A percentile compares a stretch with the other conserved stretches of the same genome.
These are phyloP conservation scores for Vulpes lagopus DNA, from an alignment of 2,113 vertebrate species.

Conservation along the genomic window DNA sequence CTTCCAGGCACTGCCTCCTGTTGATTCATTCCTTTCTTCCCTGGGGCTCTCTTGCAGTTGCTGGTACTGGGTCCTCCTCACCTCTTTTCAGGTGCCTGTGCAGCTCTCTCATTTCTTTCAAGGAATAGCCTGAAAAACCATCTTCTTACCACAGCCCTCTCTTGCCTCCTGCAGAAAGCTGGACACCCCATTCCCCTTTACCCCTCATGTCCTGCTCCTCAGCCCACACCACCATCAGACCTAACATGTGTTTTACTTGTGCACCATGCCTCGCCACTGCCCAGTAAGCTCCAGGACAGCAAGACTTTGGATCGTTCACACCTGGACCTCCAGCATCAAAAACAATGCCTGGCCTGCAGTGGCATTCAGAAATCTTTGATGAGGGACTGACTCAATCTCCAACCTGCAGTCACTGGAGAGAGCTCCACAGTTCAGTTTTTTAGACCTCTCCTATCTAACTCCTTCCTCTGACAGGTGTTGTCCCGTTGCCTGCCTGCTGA, in stretches of 20 bases:
- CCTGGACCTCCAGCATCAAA: neutral
- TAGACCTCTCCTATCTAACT: neutral
- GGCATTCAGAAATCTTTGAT: neutral
- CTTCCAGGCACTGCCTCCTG: neutral
- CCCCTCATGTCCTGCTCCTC: neutral
- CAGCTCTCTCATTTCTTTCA: neutral
- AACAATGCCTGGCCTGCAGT: neutral
- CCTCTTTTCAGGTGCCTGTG: neutral
- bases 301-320: neutral
- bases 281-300: rapidly evolving
- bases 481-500: neutral
- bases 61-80: neutral
- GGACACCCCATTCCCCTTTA: too few relatives aligned
- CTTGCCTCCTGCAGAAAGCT: neutral
- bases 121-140: neutral
- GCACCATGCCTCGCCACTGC: neutral
- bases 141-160: neutral
- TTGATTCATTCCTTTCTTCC: neutral
- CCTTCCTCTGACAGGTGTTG: neutral
- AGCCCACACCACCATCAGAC: neutral
- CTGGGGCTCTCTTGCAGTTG: too few relatives aligned
- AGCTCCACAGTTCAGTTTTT: neutral
- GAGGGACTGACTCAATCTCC: neutral
- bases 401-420: neutral
- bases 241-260: rapidly evolving